phyloP scores from a whole-genome alignment of 2,113 vertebrate species.

The Pterocles gutturalis region DNA sequence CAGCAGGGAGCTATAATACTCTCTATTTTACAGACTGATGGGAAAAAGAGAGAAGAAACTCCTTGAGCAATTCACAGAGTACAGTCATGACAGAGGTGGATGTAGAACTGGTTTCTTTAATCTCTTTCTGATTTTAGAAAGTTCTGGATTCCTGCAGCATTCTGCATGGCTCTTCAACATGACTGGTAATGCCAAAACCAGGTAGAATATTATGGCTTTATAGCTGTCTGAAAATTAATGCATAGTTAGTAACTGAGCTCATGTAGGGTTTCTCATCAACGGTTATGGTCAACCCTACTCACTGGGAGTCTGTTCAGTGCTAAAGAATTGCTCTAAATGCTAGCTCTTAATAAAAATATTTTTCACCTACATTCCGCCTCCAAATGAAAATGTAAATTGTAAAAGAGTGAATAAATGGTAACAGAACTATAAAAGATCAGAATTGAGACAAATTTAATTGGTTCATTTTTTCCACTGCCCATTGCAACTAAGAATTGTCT shows the following conservation, averaged over 20 bases:
- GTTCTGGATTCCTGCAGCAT: not conserved
- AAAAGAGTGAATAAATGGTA: not conserved
- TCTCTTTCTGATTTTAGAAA: not conserved
- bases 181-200: not conserved
- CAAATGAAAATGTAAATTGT: not conserved
- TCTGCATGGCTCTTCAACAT: not conserved
- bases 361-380: not conserved
- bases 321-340: not conserved
- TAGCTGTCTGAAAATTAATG: not conserved
- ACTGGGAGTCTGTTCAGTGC: not conserved
- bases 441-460: not conserved
- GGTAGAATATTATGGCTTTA: not conserved
- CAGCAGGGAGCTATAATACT: not conserved
- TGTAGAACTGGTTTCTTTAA: not conserved
- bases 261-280: not conserved
- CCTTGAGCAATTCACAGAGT: not conserved
- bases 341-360: not conserved
- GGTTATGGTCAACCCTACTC: not conserved
- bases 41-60: not conserved
- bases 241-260: not conserved
- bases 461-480: slow-evolving; percentile 38
- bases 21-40: not conserved
- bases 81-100: not conserved
- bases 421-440: not conserved
- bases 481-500: slow-evolving; percentile 56